Base-by-base conservation (phyloP, 2,797 vertebrate genomes). In the Epinephelus malabaricus region DNA sequence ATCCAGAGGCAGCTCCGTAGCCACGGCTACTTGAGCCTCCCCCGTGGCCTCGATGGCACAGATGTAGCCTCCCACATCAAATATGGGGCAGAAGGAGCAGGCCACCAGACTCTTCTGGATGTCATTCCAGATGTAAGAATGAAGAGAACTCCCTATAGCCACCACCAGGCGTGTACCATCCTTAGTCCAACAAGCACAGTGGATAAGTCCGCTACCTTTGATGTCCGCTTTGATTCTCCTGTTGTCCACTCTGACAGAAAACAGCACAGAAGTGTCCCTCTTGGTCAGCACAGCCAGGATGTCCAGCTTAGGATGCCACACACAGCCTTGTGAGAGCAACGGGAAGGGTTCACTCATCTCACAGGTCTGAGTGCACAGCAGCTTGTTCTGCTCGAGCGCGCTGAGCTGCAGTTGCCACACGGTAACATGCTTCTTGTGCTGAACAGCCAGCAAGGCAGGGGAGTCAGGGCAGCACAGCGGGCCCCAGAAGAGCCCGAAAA, bases 101-200 rank as follows among this genome's bases (percentile, higher is more conserved):
- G 96, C 88, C 0, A 82, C 91, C 40, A 99, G 91, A 2, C 92
- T 96, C 87, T 97, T 97, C 89, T 97, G 96, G 73, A 95, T 92
- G 86, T 97, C 95, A 30, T 97, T 96, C 98, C 98, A 99, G 66
- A 97, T 92, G 47, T 96, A 99, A 0, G 97, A 98, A 75, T 97
- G 96, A 43, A 99, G 96, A 25, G 95, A 92, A 0, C 95, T 97
- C 83, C 97, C 97, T 0, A 97, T 94, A 0, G 97, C 98, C 45
- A 99, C 96, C 8, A 99, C 97, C 69, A 99, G 88, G n/a, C 97
- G 96, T 0, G 85, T 94, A 21, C 98, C 98, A 3, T 98, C 97
- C 85, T 94, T 97, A 7, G 98, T 98, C 98, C 98, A 99, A 62
- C 97, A 99, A 0, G 97, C 98, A 6, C 97, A 98, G 72, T 97